Base-by-base conservation (phyloP, 2,888 invertebrate genomes). In the Pyralis farinalis region DNA sequence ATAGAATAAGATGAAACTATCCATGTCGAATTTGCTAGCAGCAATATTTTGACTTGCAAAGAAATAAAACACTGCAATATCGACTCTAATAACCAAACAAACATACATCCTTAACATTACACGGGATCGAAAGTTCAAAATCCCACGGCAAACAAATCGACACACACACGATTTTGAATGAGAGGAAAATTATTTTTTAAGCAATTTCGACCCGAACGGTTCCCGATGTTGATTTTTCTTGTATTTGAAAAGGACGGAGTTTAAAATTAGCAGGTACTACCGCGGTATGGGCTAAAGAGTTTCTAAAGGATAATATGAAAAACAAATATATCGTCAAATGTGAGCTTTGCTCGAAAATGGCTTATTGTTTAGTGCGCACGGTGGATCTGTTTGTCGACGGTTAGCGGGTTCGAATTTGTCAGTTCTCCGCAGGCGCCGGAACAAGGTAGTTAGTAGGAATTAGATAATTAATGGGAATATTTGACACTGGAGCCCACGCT, bases 211-310 rank as follows among this genome's bases (percentile, higher is more conserved):
- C 69, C 71, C 49, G 63, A 66, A 47, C n/a, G 8, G 44, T 4
- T 1, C 4, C 5, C 8, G 51, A 56, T 83, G 79, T 83, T 83
- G 69, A 63, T 71, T 75, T 65, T 61, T 55, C 47, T 49, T 45
- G 46, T 85, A 67, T 85, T 85, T 84, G 74, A 55, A 46, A 67
- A 85, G 85, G 85, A 85, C 69, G 65, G 62, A 47, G 69, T 61
- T 63, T 53, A 40, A 69, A 82, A 82, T 85, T 86, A 86, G 85
- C 85, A 65, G 62, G 68, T 82, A 63, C 85, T 86, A 86, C 85
- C 71, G 85, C 85, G 85, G 85, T 67, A 40, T 48, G 49, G 52
- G 53, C 54, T 66, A 73, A 80, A 80, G 76, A 71, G 55, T 42
- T 43, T 36, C 47, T 42, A 40, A 47, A 43, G 52, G 61, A 42